These are phyloP conservation scores for Agrotis clavis DNA, from an alignment of 2,888 invertebrate species.

Conservation along the genomic window DNA sequence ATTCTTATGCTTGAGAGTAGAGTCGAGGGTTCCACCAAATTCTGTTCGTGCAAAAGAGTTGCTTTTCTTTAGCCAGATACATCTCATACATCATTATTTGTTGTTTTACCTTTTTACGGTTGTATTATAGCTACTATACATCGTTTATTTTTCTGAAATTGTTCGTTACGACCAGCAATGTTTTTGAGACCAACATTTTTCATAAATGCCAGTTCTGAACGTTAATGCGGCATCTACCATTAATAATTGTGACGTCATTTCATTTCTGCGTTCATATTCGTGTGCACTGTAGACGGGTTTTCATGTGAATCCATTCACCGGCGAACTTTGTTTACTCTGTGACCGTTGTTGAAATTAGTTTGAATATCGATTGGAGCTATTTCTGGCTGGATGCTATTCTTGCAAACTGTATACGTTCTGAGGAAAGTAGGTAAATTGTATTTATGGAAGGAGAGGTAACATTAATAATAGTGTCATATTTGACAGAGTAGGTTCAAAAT, in stretches of 20 bases:
- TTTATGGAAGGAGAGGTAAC: neutral
- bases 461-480: neutral
- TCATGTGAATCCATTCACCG: slow-evolving; percentile 41
- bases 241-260: slow-evolving; percentile 34
- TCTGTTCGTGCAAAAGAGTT: slow-evolving; percentile 9
- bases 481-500: neutral
- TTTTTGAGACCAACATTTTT: neutral
- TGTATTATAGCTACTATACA: neutral
- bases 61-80: slow-evolving; percentile 1
- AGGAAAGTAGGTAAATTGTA: neutral
- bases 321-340: slow-evolving; percentile 23
- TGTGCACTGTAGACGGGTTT: slow-evolving; percentile 25
- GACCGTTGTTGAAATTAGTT: slow-evolving; percentile 28
- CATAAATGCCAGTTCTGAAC: slow-evolving; percentile 8
- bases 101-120: neutral
- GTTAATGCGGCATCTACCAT: slow-evolving; percentile 8
- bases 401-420: slow-evolving; percentile 1
- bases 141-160: too few relatives aligned
- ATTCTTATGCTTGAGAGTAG: slow-evolving; percentile 16
- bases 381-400: slow-evolving; percentile 4
- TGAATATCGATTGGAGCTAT: slow-evolving; percentile 18
- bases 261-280: slow-evolving; percentile 16
- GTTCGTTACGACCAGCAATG: too few relatives aligned
- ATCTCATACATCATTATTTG: slow-evolving; percentile 1
- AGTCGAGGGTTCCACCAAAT: neutral